Evolutionary conservation across 2,888 invertebrate genomes (phyloP), one percentile per base, ranked within the genome.

Genomic region (Leuctra nigra): DNA sequence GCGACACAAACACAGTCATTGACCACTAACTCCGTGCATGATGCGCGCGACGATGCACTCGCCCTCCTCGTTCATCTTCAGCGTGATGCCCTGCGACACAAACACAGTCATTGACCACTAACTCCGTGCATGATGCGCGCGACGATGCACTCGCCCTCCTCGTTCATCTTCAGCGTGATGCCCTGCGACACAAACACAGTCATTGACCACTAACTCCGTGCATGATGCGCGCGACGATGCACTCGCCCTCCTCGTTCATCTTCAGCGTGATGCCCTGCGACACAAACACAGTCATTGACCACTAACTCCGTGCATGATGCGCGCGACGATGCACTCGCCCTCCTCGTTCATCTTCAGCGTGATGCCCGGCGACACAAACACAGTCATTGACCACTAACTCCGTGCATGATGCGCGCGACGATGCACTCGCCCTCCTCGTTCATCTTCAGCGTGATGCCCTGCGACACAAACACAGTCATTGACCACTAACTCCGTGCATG

Each of bases 51-150:
- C 97, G 71, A 97, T 89, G 77, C 97, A 98, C 67, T 94, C 89
- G 25, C 96, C 95, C 70, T 97, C 96, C 73, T 98, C 98, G 68
- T 95, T 96, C 82, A 98, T 87, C 79, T 96, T 96, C 65, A 96
- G 78, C 66, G 96, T 96, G 72, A 92, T 92, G 67, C 93, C 93
- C 92, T 93, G 77, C 11, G 97, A 13, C 29, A 29, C 11, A 35
- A n/a, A n/a, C n/a, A n/a, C n/a, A n/a, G n/a, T n/a, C n/a, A n/a
- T n/a, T n/a, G n/a, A n/a, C n/a, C n/a, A 13, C 35, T 13, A 44
- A n/a, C n/a, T n/a, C 98, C 97, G 75, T 97, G 96, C 92, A 98
- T 96, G 71, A 98, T 98, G 68, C 98, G 82, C 54, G 97, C 97
- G 65, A 98, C 97, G 71, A 97, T 89, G 77, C 97, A 98, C 67